A percentile compares a stretch with the other conserved stretches of the same genome.
phyloP scores from a whole-genome alignment of 2,888 invertebrate genomes.

The Drosophila mettleri region DNA sequence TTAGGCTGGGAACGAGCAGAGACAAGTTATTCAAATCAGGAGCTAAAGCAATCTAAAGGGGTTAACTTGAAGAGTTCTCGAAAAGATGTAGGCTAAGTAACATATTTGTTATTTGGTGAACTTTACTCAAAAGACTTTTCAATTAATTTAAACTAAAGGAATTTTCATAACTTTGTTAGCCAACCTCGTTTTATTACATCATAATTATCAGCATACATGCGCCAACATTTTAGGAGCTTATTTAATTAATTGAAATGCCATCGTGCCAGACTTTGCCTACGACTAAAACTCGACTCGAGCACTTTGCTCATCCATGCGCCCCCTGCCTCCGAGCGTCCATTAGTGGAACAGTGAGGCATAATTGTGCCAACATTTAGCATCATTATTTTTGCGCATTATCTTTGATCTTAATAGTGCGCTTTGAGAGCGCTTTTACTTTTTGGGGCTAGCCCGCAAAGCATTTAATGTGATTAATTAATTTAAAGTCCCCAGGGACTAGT shows the following conservation, averaged over 20 bases:
- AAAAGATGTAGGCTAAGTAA: not conserved
- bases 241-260: conserved; percentile 64
- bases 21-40: conserved; percentile 29
- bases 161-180: not conserved
- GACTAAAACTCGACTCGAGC: conserved; percentile 2
- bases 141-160: not conserved
- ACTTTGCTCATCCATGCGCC: conserved; percentile 4
- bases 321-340: conserved; percentile 37
- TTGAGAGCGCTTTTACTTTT: conserved; percentile 52
- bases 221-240: conserved; percentile 30
- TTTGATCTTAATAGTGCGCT: conserved; percentile 76
- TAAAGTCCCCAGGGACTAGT: conserved; percentile 51
- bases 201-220: conserved; percentile 34
- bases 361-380: conserved; percentile 71
- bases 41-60: conserved; percentile 10
- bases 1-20: conserved; percentile 13
- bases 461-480: conserved; percentile 77
- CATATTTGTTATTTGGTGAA: not conserved
- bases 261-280: conserved; percentile 11
- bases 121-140: not conserved
- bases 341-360: conserved; percentile 62
- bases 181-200: conserved; percentile 13
- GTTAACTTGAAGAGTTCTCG: conserved; percentile 4
- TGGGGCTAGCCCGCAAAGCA: conserved; percentile 39
- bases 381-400: conserved; percentile 71